phyloP scores from a whole-genome alignment of 2,797 vertebrate species.

The Mus caroli region DNA sequence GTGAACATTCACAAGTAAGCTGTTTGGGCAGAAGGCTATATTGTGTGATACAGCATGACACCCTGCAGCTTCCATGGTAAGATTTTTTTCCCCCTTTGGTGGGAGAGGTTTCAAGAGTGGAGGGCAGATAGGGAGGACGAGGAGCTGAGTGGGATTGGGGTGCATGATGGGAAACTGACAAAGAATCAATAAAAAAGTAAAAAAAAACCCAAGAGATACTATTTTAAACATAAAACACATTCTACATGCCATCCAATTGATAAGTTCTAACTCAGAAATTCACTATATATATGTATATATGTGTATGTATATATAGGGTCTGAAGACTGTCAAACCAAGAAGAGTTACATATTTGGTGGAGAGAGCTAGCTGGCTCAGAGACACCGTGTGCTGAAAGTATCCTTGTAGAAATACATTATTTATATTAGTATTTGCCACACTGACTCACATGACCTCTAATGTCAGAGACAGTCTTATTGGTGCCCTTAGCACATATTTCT shows the following conservation, averaged over 20 bases:
- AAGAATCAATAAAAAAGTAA: background rate
- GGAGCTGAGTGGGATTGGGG: background rate
- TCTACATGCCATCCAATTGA: background rate
- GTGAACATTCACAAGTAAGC: background rate
- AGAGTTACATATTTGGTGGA: background rate
- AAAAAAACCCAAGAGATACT: background rate
- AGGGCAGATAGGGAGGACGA: background rate
- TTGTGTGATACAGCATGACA: background rate
- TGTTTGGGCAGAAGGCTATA: background rate
- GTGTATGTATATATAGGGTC: background rate
- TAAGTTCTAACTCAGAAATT: background rate
- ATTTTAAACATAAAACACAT: background rate
- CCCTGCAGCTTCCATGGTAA: background rate
- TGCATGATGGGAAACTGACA: background rate
- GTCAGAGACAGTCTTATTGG: background rate
- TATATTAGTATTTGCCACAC: background rate
- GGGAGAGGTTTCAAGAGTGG: background rate
- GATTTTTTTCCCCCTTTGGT: background rate
- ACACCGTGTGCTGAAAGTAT: background rate
- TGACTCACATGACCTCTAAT: background rate
- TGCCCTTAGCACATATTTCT: background rate
- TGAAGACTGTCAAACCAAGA: background rate
- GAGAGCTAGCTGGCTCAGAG: background rate
- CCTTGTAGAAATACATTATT: background rate
- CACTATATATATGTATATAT: too few species aligned